Conservation (phyloP, 2,797 vertebrate species). For the Triplophysa bombifrons region DNA sequence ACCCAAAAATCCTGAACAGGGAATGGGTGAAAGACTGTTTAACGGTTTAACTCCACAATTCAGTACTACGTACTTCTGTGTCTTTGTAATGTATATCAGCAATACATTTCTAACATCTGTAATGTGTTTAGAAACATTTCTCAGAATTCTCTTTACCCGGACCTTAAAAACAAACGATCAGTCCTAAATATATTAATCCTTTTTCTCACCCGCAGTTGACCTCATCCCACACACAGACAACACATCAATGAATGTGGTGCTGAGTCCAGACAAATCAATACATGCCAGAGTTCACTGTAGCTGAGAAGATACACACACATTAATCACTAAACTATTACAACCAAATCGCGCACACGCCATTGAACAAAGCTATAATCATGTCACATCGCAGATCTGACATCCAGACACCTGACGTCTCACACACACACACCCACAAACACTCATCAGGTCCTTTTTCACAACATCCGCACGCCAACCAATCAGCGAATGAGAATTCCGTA, state of each 20-base stretch:
- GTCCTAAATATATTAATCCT: conserved; percentile 36
- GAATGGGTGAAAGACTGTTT: too few species aligned
- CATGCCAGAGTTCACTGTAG: conserved; percentile 16
- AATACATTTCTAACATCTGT: too few species aligned
- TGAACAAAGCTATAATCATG: conserved; percentile 56
- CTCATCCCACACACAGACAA: conserved; percentile 66
- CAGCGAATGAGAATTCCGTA: conserved; percentile 75
- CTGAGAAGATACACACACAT: conserved; percentile 25
- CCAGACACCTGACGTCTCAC: conserved; percentile 60
- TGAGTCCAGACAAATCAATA: conserved; percentile 48
- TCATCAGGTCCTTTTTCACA: conserved; percentile 30
- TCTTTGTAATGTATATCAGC: too few species aligned
- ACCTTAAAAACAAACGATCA: background rate
- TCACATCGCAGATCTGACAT: conserved; percentile 67
- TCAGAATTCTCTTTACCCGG: too few species aligned
- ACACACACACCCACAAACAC: conserved; percentile 13
- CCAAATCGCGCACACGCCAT: conserved; percentile 34
- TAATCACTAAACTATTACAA: conserved; percentile 44
- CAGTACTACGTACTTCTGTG: too few species aligned
- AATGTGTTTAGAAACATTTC: too few species aligned
- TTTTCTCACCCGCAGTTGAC: conserved; percentile 30
- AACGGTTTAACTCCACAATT: too few species aligned
- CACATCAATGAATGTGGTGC: conserved; percentile 34
- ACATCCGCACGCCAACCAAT: conserved; percentile 65
- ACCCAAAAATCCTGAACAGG: too few species aligned